These are phyloP conservation scores for Vulpes ferrilata DNA, from an alignment of 2,113 vertebrate genomes.

Conservation along the genomic window DNA sequence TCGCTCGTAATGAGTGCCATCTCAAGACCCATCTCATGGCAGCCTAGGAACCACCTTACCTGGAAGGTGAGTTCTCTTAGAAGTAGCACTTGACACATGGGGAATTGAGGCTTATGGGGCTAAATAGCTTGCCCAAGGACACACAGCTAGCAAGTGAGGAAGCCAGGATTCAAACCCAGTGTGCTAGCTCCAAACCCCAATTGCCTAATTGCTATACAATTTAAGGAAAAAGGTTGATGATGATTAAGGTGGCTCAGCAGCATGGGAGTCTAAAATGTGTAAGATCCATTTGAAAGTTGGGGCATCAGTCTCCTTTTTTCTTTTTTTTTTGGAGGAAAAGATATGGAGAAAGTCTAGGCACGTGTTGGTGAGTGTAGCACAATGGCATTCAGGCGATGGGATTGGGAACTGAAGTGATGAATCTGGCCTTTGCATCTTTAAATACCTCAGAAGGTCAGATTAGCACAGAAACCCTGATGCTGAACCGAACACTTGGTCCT, in stretches of 20 bases:
- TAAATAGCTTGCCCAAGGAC: background rate
- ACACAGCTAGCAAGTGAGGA: background rate
- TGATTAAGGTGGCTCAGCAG: background rate
- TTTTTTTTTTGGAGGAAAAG: background rate
- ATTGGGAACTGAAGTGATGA: conserved; percentile 67
- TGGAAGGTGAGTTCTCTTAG: background rate
- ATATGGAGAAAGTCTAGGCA: background rate
- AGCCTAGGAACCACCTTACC: background rate
- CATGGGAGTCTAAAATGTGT: background rate
- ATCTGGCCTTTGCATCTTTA: conserved; percentile 81
- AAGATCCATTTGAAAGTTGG: background rate
- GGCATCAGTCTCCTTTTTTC: background rate
- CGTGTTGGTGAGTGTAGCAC: background rate
- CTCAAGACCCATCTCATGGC: background rate
- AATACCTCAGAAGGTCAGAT: conserved; percentile 82
- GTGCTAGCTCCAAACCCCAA: background rate
- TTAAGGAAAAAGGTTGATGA: background rate
- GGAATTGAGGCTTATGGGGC: background rate
- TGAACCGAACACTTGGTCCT: conserved; percentile 45
- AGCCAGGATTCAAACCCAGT: background rate
- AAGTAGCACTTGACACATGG: background rate
- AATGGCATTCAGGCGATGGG: conserved; percentile 24
- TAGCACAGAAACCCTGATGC: conserved; percentile 67
- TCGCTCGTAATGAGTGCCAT: background rate
- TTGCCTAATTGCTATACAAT: background rate